Conservation (phyloP, 2,888 invertebrate species). For the Mimas tiliae region DNA sequence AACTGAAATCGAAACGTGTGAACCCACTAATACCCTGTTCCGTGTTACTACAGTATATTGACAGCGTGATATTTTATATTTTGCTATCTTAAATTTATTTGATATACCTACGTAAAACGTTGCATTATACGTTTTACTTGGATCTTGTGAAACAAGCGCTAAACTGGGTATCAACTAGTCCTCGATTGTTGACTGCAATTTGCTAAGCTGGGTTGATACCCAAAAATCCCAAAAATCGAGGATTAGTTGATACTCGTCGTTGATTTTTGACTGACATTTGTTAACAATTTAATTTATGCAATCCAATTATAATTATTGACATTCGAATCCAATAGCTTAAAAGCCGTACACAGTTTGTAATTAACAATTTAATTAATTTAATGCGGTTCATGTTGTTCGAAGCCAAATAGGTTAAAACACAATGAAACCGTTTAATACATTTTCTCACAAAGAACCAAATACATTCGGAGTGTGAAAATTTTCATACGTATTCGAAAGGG, state of each 20-base stretch:
- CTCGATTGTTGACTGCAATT: background rate
- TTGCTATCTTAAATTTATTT: no score
- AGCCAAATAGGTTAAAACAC: background rate
- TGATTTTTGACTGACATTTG: background rate
- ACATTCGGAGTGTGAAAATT: background rate
- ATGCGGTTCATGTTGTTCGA: background rate
- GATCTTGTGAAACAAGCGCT: no score
- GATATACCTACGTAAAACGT: no score
- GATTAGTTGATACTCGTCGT: no score
- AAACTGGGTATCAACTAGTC: no score
- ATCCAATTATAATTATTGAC: background rate
- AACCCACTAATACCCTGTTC: no score
- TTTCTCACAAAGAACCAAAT: background rate
- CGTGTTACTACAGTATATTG: no score
- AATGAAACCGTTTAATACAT: background rate
- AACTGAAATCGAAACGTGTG: no score
- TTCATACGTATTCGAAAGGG: background rate
- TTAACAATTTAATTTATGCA: background rate
- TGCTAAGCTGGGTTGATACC: no score
- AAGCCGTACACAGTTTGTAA: background rate
- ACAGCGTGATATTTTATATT: no score
- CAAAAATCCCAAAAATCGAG: no score
- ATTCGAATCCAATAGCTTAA: background rate
- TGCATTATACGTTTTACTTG: no score
- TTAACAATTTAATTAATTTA: background rate